Conservation (phyloP, 2,113 vertebrate species). For the Nymphicus hollandicus region DNA sequence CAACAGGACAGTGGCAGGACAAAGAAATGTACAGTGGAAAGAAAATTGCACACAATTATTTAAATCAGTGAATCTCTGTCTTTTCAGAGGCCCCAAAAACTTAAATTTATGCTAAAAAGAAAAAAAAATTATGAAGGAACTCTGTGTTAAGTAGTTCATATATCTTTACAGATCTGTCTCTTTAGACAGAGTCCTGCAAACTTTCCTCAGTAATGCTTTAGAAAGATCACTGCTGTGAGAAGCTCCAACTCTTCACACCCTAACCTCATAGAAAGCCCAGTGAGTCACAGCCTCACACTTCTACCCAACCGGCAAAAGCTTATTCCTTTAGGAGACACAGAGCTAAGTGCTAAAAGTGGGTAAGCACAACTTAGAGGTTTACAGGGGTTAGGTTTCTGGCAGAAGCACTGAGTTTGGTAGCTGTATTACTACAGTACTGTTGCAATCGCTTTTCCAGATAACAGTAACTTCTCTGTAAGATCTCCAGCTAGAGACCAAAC, state of each 20-base stretch:
- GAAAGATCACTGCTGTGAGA: neutral
- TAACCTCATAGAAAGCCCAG: neutral
- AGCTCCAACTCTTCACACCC: constrained; percentile 10
- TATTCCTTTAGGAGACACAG: neutral
- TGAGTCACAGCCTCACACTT: constrained; percentile 4
- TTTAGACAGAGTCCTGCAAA: neutral
- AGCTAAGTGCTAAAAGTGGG: neutral
- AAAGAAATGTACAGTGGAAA: neutral
- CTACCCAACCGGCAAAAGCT: neutral
- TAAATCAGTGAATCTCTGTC: neutral
- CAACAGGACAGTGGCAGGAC: neutral
- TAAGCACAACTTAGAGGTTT: neutral
- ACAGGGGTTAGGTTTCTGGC: neutral
- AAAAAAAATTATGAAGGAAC: neutral
- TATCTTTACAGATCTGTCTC: neutral
- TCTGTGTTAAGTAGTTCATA: neutral
- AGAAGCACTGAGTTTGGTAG: neutral
- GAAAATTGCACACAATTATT: neutral
- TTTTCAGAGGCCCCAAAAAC: neutral
- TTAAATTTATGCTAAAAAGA: neutral
- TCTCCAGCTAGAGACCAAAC: neutral
- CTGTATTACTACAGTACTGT: neutral
- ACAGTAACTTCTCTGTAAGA: neutral
- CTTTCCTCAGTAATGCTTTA: neutral
- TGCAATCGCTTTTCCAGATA: neutral